Percentiles rank a stretch among this genome's conserved stretches.
Evolutionary conservation across 2,797 vertebrate genomes (phyloP).

Genomic region (Antennarius maculatus): DNA sequence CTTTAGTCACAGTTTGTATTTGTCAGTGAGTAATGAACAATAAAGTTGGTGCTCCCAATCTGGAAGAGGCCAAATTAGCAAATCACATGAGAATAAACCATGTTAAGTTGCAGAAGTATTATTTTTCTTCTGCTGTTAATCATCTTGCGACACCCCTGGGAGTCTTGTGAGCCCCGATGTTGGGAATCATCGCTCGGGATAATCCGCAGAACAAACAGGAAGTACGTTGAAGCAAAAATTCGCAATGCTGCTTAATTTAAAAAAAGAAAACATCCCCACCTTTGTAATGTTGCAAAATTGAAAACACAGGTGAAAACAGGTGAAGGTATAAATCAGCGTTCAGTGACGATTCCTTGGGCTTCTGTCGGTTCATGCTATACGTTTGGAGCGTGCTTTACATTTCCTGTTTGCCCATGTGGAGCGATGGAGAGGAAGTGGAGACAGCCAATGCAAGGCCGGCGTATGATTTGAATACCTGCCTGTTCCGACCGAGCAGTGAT

Average conservation of each 20-base stretch:
- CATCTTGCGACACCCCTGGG: not conserved
- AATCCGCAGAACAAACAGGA: not conserved
- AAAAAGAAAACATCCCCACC: no score
- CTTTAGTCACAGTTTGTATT: not conserved
- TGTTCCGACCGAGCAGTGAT: constrained; percentile 68
- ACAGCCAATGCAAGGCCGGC: constrained; percentile 59
- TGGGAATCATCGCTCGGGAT: no score
- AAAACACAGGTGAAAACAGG: no score
- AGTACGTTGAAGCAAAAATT: not conserved
- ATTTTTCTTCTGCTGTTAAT: not conserved
- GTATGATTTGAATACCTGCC: constrained; percentile 80
- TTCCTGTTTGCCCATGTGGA: constrained; percentile 39
- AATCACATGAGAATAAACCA: not conserved
- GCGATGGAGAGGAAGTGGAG: constrained; percentile 39
- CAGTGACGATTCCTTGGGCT: not conserved
- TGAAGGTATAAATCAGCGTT: not conserved
- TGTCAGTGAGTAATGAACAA: no score
- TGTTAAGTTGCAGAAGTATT: not conserved
- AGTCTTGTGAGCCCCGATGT: no score
- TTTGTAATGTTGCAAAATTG: no score
- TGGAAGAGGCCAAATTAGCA: not conserved
- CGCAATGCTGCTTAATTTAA: no score
- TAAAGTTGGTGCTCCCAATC: not conserved
- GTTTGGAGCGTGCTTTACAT: constrained; percentile 17
- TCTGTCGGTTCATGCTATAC: constrained; percentile 13